These are phyloP conservation scores for Chaitophorus viminalis DNA, from an alignment of 2,888 invertebrate genomes.

Conservation along the genomic window DNA sequence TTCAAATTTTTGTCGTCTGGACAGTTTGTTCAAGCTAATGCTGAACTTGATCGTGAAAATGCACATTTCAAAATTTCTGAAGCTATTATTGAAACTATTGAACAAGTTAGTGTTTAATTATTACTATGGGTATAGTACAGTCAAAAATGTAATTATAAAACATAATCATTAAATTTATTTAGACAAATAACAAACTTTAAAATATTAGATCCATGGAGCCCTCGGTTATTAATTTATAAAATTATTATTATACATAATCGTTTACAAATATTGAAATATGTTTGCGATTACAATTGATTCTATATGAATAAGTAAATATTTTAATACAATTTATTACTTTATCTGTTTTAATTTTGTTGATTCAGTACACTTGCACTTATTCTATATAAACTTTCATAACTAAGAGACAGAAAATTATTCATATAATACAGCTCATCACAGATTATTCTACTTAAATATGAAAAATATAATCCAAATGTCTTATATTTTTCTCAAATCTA, in stretches of 20 bases:
- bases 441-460: too few relatives aligned
- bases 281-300: not conserved
- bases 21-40: conserved; percentile 77
- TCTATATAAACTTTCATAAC: not conserved
- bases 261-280: not conserved
- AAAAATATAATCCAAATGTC: too few relatives aligned
- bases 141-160: not conserved
- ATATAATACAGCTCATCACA: not conserved
- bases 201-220: not conserved
- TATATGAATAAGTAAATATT: not conserved
- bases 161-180: not conserved
- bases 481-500: too few relatives aligned
- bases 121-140: conserved; percentile 15
- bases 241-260: too few relatives aligned
- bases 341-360: not conserved
- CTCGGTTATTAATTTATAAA: not conserved
- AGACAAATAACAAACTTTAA: not conserved
- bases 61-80: conserved; percentile 87
- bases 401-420: not conserved
- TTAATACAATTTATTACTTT: not conserved
- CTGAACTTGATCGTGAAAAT: conserved; percentile 84
- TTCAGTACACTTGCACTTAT: too few relatives aligned
- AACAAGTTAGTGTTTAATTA: conserved; percentile 69
- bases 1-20: conserved; percentile 78
- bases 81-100: conserved; percentile 84